These are phyloP conservation scores for Trematomus bernacchii DNA, from an alignment of 2,797 vertebrate species.

Conservation along the genomic window DNA sequence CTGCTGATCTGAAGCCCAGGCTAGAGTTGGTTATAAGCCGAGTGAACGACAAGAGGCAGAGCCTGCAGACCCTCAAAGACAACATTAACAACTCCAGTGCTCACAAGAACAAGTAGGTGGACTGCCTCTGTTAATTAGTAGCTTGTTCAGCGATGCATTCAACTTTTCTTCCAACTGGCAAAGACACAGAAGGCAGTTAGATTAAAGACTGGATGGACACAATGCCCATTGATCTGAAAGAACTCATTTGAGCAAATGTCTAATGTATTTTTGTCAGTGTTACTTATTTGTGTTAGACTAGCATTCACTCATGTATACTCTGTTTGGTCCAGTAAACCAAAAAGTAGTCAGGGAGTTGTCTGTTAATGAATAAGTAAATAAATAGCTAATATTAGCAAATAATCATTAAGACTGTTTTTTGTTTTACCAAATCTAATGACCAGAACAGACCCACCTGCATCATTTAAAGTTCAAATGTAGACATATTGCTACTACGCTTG, in stretches of 20 bases:
- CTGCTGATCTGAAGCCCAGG: constrained; percentile 72
- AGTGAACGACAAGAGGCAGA: constrained; percentile 78
- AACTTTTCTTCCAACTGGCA: not conserved
- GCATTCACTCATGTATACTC: not conserved
- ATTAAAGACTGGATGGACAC: not conserved
- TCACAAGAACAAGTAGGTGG: constrained; percentile 74
- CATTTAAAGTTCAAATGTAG: not conserved
- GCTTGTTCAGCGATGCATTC: constrained; percentile 5
- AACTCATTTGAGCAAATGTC: not conserved
- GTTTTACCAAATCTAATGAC: not conserved
- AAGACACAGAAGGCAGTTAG: not conserved
- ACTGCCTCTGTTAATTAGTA: constrained; percentile 9
- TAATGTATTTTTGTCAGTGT: not conserved
- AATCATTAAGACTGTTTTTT: not conserved
- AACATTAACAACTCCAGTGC: constrained; percentile 67
- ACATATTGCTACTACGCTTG: not conserved
- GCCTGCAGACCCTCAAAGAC: constrained; percentile 67
- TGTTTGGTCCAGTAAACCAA: not conserved
- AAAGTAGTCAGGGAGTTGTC: not conserved
- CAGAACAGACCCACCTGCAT: not conserved
- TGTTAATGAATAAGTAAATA: not conserved
- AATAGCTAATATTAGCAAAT: not conserved
- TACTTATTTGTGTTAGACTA: not conserved
- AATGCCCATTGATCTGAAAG: not conserved
- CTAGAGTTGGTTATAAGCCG: constrained; percentile 70